A percentile compares a stretch with the other conserved stretches of the same genome.
Evolutionary conservation across 2,113 vertebrate species (phyloP).

Genomic region (Cryptomyrus ogoouensis): DNA sequence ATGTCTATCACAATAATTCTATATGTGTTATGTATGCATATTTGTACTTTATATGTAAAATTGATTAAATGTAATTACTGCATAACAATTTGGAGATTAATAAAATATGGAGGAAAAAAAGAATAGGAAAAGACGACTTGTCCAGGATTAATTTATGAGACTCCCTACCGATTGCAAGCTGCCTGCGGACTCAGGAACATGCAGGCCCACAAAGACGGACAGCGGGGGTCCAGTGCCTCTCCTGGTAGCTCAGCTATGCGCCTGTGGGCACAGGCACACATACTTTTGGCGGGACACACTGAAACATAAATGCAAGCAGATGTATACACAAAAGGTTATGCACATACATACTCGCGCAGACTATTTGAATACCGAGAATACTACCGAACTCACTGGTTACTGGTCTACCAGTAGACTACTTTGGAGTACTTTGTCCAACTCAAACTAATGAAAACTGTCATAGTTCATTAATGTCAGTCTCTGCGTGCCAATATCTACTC

Average conservation of each 20-base stretch:
- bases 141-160: background rate
- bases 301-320: constrained; percentile 3
- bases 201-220: background rate
- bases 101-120: background rate
- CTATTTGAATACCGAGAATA: background rate
- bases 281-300: background rate
- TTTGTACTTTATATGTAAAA: background rate
- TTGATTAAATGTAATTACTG: background rate
- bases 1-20: background rate
- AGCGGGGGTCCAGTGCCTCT: background rate
- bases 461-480: background rate
- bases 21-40: background rate
- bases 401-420: background rate
- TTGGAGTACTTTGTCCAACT: background rate
- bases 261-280: background rate
- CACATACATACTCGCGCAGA: background rate
- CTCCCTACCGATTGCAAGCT: background rate
- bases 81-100: background rate
- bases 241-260: background rate
- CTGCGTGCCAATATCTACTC: background rate
- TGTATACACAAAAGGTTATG: background rate
- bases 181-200: background rate
- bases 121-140: background rate
- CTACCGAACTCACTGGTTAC: background rate
- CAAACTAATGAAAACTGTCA: background rate